Percentiles rank a stretch among this genome's conserved stretches.
Conservation (phyloP, 2,797 vertebrate genomes). For the Centropyge bicolor region DNA sequence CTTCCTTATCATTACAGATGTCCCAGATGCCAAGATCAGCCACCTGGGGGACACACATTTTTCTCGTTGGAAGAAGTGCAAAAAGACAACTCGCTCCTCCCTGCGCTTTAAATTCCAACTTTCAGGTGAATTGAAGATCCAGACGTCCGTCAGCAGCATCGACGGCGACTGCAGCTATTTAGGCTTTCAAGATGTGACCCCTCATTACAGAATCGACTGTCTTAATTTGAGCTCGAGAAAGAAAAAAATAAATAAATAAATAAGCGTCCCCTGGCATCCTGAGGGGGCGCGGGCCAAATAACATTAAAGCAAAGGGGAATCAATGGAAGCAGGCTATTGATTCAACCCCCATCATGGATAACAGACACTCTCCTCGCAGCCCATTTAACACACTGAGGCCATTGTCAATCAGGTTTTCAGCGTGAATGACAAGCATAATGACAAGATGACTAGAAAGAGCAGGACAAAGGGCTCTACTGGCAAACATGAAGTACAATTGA, state of each 20-base stretch:
- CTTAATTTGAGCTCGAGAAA: slow-evolving; percentile 56
- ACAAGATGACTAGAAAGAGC: slow-evolving; percentile 46
- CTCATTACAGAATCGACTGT: slow-evolving; percentile 60
- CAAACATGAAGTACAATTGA: slow-evolving; percentile 34
- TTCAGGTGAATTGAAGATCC: slow-evolving; percentile 41
- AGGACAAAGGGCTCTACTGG: slow-evolving; percentile 43
- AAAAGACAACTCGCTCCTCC: slow-evolving; percentile 21
- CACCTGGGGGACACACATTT: slow-evolving; percentile 50
- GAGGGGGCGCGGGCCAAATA: slow-evolving; percentile 54
- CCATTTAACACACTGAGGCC: slow-evolving; percentile 67
- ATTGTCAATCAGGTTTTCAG: slow-evolving; percentile 62
- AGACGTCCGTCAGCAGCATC: slow-evolving; percentile 17
- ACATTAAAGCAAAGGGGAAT: slow-evolving; percentile 69
- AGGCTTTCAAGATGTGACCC: slow-evolving; percentile 53
- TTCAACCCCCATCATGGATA: slow-evolving; percentile 62
- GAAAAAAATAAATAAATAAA: slow-evolving; percentile 13
- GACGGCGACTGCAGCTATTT: slow-evolving; percentile 45
- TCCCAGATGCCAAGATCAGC: slow-evolving; percentile 54
- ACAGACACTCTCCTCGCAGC: slow-evolving; percentile 61
- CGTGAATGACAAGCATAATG: slow-evolving; percentile 60
- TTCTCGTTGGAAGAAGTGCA: slow-evolving; percentile 32
- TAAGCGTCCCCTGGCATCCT: slow-evolving; percentile 24
- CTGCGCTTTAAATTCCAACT: slow-evolving; percentile 50
- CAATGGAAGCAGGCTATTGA: slow-evolving; percentile 71
- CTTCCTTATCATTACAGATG: slow-evolving; percentile 61